A percentile compares a stretch with the other conserved stretches of the same genome.
These are phyloP conservation scores for Neoascia interrupta DNA, from an alignment of 2,888 invertebrate species.

Conservation along the genomic window DNA sequence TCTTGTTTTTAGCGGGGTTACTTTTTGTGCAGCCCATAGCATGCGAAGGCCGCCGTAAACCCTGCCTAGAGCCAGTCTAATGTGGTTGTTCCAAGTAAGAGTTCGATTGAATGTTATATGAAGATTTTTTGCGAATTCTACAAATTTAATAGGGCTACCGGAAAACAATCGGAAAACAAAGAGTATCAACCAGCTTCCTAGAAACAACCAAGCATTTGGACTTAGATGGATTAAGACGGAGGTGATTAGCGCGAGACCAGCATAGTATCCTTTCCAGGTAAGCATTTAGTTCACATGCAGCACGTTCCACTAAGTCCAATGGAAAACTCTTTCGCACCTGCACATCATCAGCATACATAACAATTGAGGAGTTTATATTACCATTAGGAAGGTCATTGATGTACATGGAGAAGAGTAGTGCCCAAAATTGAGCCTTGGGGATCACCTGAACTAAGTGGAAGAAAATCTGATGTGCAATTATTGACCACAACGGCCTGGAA, in stretches of 20 bases:
- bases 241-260: neutral
- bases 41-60: neutral
- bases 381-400: too few relatives aligned
- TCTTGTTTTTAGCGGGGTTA: neutral
- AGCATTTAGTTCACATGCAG: neutral
- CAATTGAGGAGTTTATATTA: neutral
- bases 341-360: slow-evolving; percentile 13
- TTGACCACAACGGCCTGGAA: too few relatives aligned
- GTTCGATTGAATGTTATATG: neutral
- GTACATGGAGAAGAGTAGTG: neutral
- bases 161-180: neutral
- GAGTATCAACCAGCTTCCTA: neutral
- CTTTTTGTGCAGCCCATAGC: too few relatives aligned
- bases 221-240: neutral
- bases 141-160: neutral
- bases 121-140: neutral
- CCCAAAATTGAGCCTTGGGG: neutral
- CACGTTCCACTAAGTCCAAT: neutral
- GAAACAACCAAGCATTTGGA: slow-evolving; percentile 2
- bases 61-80: neutral
- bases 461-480: slow-evolving; percentile 11
- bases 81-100: neutral
- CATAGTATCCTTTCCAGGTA: neutral
- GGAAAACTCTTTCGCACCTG: neutral
- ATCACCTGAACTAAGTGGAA: neutral